Evolutionary conservation across 2,113 vertebrate species (phyloP).

Genomic region (Capreolus pygargus): DNA sequence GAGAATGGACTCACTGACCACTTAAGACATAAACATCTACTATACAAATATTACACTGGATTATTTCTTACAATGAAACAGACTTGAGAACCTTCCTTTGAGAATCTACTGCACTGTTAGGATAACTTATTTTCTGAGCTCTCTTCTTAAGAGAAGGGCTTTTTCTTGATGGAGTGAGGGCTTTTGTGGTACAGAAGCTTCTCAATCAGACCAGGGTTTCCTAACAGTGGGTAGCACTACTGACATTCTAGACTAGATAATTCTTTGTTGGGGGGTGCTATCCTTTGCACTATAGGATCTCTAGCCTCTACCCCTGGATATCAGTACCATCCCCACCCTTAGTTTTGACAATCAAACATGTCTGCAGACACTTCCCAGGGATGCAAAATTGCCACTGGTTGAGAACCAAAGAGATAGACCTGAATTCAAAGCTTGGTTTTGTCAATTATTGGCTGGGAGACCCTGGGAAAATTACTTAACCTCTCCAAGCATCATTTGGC

Average conservation of each 20-base stretch:
- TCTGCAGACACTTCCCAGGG: not conserved
- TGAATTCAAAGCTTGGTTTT: not conserved
- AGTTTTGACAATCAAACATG: not conserved
- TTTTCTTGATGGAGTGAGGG: not conserved
- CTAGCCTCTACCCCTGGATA: too few relatives aligned
- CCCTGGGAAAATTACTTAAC: not conserved
- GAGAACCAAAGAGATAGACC: not conserved
- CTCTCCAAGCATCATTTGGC: not conserved
- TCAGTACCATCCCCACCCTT: not conserved
- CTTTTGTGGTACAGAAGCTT: not conserved
- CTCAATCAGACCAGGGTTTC: not conserved
- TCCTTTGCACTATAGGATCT: not conserved
- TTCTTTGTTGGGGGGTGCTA: not conserved
- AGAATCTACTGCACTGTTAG: not conserved
- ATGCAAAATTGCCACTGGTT: not conserved
- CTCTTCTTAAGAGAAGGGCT: not conserved
- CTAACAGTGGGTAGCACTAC: not conserved
- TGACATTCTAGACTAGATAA: not conserved
- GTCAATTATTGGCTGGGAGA: not conserved
- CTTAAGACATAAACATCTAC: not conserved
- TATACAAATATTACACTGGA: not conserved
- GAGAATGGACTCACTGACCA: not conserved
- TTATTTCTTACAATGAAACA: not conserved
- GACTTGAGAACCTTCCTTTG: not conserved
- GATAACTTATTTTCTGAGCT: not conserved